phyloP scores from a whole-genome alignment of 2,888 invertebrate species.

The Augiades crinisus region DNA sequence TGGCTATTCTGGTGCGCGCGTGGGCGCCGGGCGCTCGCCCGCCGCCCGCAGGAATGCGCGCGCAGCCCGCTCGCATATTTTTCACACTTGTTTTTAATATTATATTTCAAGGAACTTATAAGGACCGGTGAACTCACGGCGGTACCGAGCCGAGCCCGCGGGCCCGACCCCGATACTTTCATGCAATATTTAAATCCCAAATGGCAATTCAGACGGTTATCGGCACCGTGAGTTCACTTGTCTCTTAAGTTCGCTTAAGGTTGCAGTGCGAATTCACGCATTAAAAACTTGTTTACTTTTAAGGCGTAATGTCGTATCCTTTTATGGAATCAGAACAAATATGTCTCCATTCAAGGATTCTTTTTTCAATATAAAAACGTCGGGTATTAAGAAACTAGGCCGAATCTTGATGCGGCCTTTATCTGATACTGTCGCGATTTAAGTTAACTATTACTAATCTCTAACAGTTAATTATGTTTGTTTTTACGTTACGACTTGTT shows the following conservation, averaged over 20 bases:
- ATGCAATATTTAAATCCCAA: slow-evolving; percentile 49
- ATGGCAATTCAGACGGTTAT: slow-evolving; percentile 41
- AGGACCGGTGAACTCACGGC: slow-evolving; percentile 43
- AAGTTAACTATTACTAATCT: slow-evolving; percentile 4
- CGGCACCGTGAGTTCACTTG: slow-evolving; percentile 51
- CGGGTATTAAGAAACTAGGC: slow-evolving; percentile 43
- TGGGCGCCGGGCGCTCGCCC: slow-evolving; percentile 44
- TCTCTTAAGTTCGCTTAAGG: slow-evolving; percentile 59
- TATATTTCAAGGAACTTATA: slow-evolving; percentile 42
- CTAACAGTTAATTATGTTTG: not conserved
- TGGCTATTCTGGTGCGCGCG: slow-evolving; percentile 69
- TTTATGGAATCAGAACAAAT: slow-evolving; percentile 61
- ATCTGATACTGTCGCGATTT: slow-evolving; percentile 7
- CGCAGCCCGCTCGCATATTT: slow-evolving; percentile 40
- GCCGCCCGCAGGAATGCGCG: slow-evolving; percentile 47
- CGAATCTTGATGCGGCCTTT: slow-evolving; percentile 37
- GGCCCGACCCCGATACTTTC: slow-evolving; percentile 42
- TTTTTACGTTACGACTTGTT: not conserved
- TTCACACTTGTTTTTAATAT: slow-evolving; percentile 48
- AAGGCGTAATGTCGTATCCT: slow-evolving; percentile 61
- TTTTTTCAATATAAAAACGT: slow-evolving; percentile 44
- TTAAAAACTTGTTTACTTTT: slow-evolving; percentile 74
- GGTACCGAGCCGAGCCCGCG: slow-evolving; percentile 32
- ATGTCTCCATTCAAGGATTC: slow-evolving; percentile 65
- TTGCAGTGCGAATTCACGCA: slow-evolving; percentile 67